Conservation (phyloP, 2,888 invertebrate genomes). For the Cartodere bifasciata region DNA sequence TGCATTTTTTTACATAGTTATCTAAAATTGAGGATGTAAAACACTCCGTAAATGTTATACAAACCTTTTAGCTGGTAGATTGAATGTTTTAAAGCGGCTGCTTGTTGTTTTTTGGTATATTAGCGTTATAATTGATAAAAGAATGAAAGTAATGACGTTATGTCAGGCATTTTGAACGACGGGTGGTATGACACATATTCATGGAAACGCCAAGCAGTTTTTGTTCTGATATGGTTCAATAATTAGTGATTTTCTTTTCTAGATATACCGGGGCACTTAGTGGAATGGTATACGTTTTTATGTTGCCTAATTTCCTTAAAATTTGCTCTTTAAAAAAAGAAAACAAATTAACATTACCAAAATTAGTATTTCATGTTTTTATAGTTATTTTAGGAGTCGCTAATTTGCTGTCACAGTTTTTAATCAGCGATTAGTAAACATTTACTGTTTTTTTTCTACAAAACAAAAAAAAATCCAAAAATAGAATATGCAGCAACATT, state of each 20-base stretch:
- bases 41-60: not conserved
- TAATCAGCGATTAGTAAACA: slow-evolving; percentile 36
- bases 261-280: slow-evolving; percentile 83
- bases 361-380: slow-evolving; percentile 44
- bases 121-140: too few species aligned
- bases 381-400: slow-evolving; percentile 59
- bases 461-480: too few species aligned
- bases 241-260: slow-evolving; percentile 14
- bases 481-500: too few species aligned
- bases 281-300: slow-evolving; percentile 77
- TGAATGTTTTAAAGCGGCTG: too few species aligned
- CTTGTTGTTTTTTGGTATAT: too few species aligned
- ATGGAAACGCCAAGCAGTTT: slow-evolving; percentile 1
- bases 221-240: slow-evolving; percentile 4
- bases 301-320: slow-evolving; percentile 70
- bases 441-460: too few species aligned
- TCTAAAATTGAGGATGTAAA: too few species aligned
- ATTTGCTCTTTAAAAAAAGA: slow-evolving; percentile 53
- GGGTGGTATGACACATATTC: too few species aligned
- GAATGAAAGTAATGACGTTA: too few species aligned
- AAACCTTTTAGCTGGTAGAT: too few species aligned
- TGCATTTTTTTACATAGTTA: too few species aligned
- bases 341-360: slow-evolving; percentile 42
- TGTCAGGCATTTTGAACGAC: too few species aligned
- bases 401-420: slow-evolving; percentile 75